These are phyloP conservation scores for Monomorium pharaonis DNA, from an alignment of 1,140 invertebrate genomes.

Conservation along the genomic window DNA sequence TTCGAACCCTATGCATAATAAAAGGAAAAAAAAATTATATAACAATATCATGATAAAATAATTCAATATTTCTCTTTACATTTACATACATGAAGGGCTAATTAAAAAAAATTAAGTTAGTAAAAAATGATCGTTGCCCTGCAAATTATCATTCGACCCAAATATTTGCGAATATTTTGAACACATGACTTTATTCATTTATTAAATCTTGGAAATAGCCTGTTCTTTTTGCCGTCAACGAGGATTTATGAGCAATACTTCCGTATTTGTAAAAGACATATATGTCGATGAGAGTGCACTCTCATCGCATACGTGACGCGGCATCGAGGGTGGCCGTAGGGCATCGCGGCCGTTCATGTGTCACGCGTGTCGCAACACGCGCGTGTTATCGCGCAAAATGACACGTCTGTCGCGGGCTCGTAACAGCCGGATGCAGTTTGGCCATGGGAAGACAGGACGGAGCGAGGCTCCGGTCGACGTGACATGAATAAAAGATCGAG, in stretches of 20 bases:
- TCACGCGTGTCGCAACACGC: slow-evolving; percentile 32
- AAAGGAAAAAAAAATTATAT: too few relatives aligned
- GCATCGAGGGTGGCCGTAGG: not conserved
- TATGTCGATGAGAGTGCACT: not conserved
- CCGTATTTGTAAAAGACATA: not conserved
- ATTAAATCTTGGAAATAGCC: not conserved
- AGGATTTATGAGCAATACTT: not conserved
- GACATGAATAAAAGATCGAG: slow-evolving; percentile 52
- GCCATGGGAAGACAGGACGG: slow-evolving; percentile 27
- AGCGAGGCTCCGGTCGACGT: slow-evolving; percentile 4
- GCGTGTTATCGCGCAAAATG: slow-evolving; percentile 25
- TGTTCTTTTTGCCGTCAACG: not conserved
- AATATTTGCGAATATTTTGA: not conserved
- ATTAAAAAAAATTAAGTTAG: not conserved
- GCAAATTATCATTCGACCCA: not conserved
- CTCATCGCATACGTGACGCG: not conserved
- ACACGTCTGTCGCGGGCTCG: slow-evolving; percentile 15
- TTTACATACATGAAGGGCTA: too few relatives aligned
- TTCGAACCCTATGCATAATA: too few relatives aligned
- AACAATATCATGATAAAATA: too few relatives aligned
- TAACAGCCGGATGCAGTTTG: slow-evolving; percentile 28
- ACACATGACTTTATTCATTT: not conserved
- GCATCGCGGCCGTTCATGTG: not conserved
- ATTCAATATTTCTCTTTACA: too few relatives aligned
- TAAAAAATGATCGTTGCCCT: not conserved